Evolutionary conservation across 2,797 vertebrate genomes (phyloP).

Genomic region (Sebastes umbrosus): DNA sequence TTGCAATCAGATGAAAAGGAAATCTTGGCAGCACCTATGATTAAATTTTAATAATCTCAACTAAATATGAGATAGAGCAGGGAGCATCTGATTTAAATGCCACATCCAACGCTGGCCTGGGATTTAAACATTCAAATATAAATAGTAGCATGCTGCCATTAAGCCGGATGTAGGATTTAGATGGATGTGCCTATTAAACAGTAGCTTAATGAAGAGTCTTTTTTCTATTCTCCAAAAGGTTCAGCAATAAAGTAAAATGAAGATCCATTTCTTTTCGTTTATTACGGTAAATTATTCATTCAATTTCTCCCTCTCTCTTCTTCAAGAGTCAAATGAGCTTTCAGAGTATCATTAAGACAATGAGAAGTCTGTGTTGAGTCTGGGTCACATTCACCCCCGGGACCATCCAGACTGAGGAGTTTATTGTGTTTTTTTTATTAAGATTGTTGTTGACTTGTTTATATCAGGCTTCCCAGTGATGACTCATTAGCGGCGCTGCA

Average conservation of each 20-base stretch:
- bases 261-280: conserved; percentile 86
- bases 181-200: conserved; percentile 84
- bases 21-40: conserved; percentile 39
- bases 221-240: conserved; percentile 76
- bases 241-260: conserved; percentile 88
- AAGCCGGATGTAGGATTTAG: conserved; percentile 84
- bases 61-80: conserved; percentile 46
- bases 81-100: conserved; percentile 64
- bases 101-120: conserved; percentile 37
- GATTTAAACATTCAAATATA: conserved; percentile 76
- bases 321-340: conserved; percentile 80
- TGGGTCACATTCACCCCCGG: conserved; percentile 31
- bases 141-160: conserved; percentile 81
- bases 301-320: conserved; percentile 71
- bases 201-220: conserved; percentile 85
- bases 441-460: conserved; percentile 29
- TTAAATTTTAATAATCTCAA: conserved; percentile 62
- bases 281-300: conserved; percentile 89
- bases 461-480: background rate
- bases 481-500: conserved; percentile 30
- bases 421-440: conserved; percentile 10
- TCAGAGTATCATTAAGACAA: conserved; percentile 43
- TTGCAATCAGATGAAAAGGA: conserved; percentile 57
- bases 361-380: conserved; percentile 31
- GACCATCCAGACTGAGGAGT: background rate